Conservation (phyloP, 1,140 invertebrate genomes). For the Cheumatopsyche charites region DNA sequence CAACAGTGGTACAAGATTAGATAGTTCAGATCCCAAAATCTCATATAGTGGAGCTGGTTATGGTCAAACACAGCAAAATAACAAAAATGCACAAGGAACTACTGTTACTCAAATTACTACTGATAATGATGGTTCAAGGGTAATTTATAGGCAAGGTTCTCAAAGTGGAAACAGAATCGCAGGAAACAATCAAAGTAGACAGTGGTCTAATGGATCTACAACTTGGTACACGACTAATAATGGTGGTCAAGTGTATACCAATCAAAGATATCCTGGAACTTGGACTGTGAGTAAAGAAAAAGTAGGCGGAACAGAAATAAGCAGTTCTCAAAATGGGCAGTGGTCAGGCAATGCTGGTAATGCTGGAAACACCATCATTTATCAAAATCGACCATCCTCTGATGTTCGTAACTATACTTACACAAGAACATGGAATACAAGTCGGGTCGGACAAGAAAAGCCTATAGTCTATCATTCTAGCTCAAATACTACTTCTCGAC, state of each 20-base stretch:
- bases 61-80: not conserved
- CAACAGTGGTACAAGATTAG: not conserved
- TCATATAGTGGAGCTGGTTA: not conserved
- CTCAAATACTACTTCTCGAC: conserved; percentile 47
- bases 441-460: conserved; percentile 41
- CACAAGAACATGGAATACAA: conserved; percentile 43
- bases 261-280: conserved; percentile 17
- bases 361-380: conserved; percentile 21
- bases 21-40: not conserved
- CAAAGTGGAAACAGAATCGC: not conserved
- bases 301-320: not conserved
- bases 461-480: conserved; percentile 46
- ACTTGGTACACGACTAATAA: not conserved
- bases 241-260: not conserved
- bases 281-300: conserved; percentile 1
- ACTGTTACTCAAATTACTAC: not conserved
- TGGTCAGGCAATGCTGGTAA: conserved; percentile 5
- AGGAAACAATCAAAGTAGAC: conserved; percentile 5
- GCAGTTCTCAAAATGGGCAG: not conserved
- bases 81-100: not conserved
- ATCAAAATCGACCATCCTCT: conserved; percentile 4
- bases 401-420: conserved; percentile 33
- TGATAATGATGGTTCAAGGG: not conserved
- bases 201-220: not conserved
- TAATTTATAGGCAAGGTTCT: not conserved